phyloP scores from a whole-genome alignment of 2,888 invertebrate genomes.

The Syritta pipiens region DNA sequence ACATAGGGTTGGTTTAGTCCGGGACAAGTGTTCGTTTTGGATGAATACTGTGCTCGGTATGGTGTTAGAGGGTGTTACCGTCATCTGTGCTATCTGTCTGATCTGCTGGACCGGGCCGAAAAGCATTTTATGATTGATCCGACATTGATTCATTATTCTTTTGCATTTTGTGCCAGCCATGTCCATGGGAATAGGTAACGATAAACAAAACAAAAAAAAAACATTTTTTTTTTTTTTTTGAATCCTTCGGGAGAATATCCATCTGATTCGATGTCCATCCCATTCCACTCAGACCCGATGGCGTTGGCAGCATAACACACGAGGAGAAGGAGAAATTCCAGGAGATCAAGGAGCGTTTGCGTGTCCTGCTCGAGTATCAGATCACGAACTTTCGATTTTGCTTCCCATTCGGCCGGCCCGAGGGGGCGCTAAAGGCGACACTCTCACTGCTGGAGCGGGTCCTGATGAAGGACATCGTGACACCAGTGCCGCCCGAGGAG shows the following conservation, averaged over 20 bases:
- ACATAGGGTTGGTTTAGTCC: constrained; percentile 99
- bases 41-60: constrained; percentile 98
- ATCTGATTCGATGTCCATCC: no score
- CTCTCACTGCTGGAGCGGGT: constrained; percentile 97
- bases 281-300: constrained; percentile 99
- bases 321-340: constrained; percentile 99
- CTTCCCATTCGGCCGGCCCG: constrained; percentile 99
- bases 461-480: constrained; percentile 99
- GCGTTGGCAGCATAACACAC: constrained; percentile 98
- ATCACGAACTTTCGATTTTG: constrained; percentile 99
- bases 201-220: no score
- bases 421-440: constrained; percentile 98
- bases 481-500: constrained; percentile 97
- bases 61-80: constrained; percentile 98
- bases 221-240: no score
- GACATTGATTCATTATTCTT: constrained; percentile 98
- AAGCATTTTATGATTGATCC: constrained; percentile 98
- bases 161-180: constrained; percentile 99
- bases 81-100: constrained; percentile 96
- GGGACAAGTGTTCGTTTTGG: constrained; percentile 98
- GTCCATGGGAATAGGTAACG: constrained; percentile 98
- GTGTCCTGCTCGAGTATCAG: constrained; percentile 96
- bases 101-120: constrained; percentile 96
- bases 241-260: no score
- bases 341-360: constrained; percentile 96